Evolutionary conservation across 2,888 invertebrate species (phyloP), one percentile per base, ranked within the genome.

Genomic region (Lasioglossum leucozonium): DNA sequence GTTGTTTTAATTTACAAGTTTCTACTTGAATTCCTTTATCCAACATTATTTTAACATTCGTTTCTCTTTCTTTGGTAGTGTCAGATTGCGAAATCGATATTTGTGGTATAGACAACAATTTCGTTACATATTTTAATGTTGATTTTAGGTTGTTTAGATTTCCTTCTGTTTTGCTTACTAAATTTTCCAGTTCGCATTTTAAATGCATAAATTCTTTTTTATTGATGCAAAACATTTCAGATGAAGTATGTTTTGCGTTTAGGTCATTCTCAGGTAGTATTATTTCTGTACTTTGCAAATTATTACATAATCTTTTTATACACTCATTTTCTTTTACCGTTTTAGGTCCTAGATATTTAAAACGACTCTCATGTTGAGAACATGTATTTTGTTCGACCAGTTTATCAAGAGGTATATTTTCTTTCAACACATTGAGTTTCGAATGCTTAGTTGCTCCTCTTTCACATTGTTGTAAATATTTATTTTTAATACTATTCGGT

Each of bases 401-500:
- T 26, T 65, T 77, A 73, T 22, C 42, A 4, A 22, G 0, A 37
- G 26, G 18, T 18, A 34, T 0, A 37, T 5, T 16, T 72, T 77
- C 13, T 10, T 34, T 65, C 8, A 67, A 40, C n/a, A 40, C 26
- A 16, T 58, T 2, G 51, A n/a, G 40, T 44, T 58, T 74, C 47
- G 77, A 77, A 16, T 30, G 6, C 2, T n/a, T 40, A 18, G 0
- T 67, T 18, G 0, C 40, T 22, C 10, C 22, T 34, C 0, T 58
- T 51, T n/a, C 3, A 3, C 22, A 22, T 51, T 10, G 10, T 51
- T 75, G 67, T 34, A 85, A 51, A 18, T 81, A 13, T 74, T 40
- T 81, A 0, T 62, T n/a, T 75, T 72, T 81, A 65, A 81, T 82
- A 42, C 37, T 47, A 30, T 86, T 85, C 11, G 85, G 79, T 37